Evolutionary conservation across 2,888 invertebrate genomes (phyloP), one percentile per base, ranked within the genome.

Genomic region (Theodoxus fluviatilis): DNA sequence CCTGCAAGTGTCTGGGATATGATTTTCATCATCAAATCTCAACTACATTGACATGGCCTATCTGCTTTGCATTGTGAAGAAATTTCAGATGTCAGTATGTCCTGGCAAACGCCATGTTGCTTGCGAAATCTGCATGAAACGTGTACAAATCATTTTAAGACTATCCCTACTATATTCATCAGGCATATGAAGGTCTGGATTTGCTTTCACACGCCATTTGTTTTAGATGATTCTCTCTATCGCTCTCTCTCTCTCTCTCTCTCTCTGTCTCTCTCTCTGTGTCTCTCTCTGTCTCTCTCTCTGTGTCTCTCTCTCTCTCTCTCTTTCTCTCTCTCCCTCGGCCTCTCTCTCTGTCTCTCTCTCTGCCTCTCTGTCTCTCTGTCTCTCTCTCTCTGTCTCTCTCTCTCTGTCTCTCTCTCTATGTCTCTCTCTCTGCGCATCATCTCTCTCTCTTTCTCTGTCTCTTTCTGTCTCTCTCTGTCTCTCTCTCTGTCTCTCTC

Each of bases 281-380:
- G 33, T 3, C 9, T 67, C n/a, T 55, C 55, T 35, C 28, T 55
- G 15, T 28, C 49, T 33, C 3, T 2, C 2, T 52, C 67, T 37
- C 55, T 67, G 35, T 67, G n/a, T 67, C 55, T 67, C 55, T 67
- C 28, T 35, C 52, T 67, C 37, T 67, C 35, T 55, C 55, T 35
- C 3, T 33, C 18, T 18, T 6, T 22, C 9, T 38, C 33, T 64
- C 12, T 33, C 31, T 31, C 28, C 37, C 18, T 7, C 9, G 25
- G 25, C 7, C 9, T n/a, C n/a, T n/a, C n/a, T 37, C 55, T 67
- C 52, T 67, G n/a, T 67, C 55, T 67, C 55, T 67, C 28, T 35
- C 52, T 67, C 37, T 67, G 22, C 37, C 55, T 35, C 3, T 33
- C 18, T 18, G 3, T 22, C 9, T 38, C 33, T 64, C 12, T 33